Evolutionary conservation across 35 echinoderm and acorn worm species (phyloP).

Genomic region (Acanthaster planci): DNA sequence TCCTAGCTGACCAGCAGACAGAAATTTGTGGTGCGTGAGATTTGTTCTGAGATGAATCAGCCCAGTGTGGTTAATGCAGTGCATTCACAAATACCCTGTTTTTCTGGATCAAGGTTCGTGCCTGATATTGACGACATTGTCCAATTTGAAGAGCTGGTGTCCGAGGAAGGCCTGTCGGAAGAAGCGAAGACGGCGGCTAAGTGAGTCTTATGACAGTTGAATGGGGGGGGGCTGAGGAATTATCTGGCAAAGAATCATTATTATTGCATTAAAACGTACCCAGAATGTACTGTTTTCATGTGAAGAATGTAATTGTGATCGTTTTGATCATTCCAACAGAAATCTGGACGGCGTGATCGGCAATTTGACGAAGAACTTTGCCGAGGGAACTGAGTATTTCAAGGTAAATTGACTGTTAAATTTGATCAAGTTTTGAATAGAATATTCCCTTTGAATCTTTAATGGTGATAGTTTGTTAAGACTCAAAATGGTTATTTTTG

Average conservation of each 20-base stretch:
- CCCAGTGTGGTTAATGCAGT: too few species aligned
- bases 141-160: constrained; percentile 87
- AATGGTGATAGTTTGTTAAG: not conserved
- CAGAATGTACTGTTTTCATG: too few species aligned
- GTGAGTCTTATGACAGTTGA: constrained; percentile 24
- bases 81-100: too few species aligned
- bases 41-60: too few species aligned
- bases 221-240: too few species aligned
- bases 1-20: too few species aligned
- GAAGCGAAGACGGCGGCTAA: constrained; percentile 76
- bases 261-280: too few species aligned
- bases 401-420: constrained; percentile 49
- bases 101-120: constrained; percentile 62
- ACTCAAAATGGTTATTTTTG: not conserved
- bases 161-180: constrained; percentile 71
- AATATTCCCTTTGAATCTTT: not conserved
- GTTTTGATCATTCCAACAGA: constrained; percentile 15
- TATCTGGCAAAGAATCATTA: too few species aligned
- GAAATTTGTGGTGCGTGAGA: too few species aligned
- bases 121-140: constrained; percentile 96
- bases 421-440: not conserved
- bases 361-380: constrained; percentile 97
- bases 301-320: too few species aligned
- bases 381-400: constrained; percentile 99
- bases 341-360: constrained; percentile 95